Evolutionary conservation across 2,888 invertebrate species (phyloP).

Genomic region (Morpho deidamia): DNA sequence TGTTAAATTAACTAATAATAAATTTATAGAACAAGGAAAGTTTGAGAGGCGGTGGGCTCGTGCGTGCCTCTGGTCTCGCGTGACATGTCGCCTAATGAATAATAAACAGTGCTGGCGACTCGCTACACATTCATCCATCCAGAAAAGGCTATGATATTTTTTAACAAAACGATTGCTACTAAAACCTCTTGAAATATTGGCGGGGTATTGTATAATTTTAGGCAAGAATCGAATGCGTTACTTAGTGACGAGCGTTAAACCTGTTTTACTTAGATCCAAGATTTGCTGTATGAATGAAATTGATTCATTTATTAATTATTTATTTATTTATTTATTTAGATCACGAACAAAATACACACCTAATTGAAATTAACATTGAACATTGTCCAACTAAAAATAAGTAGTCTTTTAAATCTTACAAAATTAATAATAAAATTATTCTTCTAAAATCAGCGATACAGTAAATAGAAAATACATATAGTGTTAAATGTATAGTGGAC

Average conservation of each 20-base stretch:
- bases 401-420: too few species aligned
- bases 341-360: too few species aligned
- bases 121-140: conserved; percentile 72
- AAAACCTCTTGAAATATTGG: conserved; percentile 49
- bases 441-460: too few species aligned
- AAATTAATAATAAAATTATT: too few species aligned
- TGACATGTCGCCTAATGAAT: conserved; percentile 74
- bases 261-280: background rate
- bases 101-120: conserved; percentile 71
- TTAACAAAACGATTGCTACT: conserved; percentile 57
- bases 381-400: too few species aligned
- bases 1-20: conserved; percentile 32
- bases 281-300: too few species aligned
- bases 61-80: conserved; percentile 68
- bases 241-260: background rate
- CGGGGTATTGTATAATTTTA: conserved; percentile 40
- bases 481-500: too few species aligned
- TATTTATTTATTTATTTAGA: too few species aligned
- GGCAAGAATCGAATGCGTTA: conserved; percentile 24
- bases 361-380: too few species aligned
- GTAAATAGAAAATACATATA: too few species aligned
- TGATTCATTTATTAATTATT: too few species aligned
- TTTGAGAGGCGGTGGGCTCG: conserved; percentile 62
- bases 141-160: conserved; percentile 64
- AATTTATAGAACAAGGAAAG: conserved; percentile 44